Base-by-base conservation (phyloP, 2,888 invertebrate genomes). In the Podabrus alpinus region DNA sequence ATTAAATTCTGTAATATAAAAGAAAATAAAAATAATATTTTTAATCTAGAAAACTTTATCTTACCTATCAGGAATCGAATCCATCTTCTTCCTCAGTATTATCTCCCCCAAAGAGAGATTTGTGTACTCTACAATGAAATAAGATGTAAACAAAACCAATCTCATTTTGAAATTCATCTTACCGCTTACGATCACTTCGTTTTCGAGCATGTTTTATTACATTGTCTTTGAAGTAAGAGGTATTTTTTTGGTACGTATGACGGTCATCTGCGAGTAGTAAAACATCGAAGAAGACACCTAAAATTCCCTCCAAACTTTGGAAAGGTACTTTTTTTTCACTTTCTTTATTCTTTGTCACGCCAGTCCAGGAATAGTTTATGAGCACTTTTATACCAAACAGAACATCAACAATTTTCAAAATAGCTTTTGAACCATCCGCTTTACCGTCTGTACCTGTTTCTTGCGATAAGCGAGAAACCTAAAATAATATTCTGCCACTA, bases 231-330 rank as follows among this genome's bases (percentile, higher is more conserved):
- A 80, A 80, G 25, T 79, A 73, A 45, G 68, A 77, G 45, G 59
- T 29, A 68, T 80, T 79, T 72, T 79, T 80, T 73, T 80, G 70
- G 64, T 69, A 75, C 4, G 79, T 80, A 59, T 80, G 76, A 11
- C 80, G 71, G 74, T 61, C 78, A 69, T 80, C 80, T 15, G 80
- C 78, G 3, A 77, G 68, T 9, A 59, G 75, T 24, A 80, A 61
- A 15, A 80, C 80, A 71, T 79, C 59, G 68, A 76, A 80, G 68
- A 80, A 78, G 68, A 81, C 79, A 68, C 67, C 74, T n/a, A 80
- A 60, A 19, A 81, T 77, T 68, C 76, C 78, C 19, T 77, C 70
- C 45, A 81, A 76, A 15, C 21, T 69, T 72, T 79, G 78, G 72
- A 80, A 80, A 9, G 71, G 25, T 2, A 11, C 11, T 1, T 10